Percentiles rank a stretch among this genome's conserved stretches.
Conservation (phyloP, 2,113 vertebrate species). For the Seriola dumerili region DNA sequence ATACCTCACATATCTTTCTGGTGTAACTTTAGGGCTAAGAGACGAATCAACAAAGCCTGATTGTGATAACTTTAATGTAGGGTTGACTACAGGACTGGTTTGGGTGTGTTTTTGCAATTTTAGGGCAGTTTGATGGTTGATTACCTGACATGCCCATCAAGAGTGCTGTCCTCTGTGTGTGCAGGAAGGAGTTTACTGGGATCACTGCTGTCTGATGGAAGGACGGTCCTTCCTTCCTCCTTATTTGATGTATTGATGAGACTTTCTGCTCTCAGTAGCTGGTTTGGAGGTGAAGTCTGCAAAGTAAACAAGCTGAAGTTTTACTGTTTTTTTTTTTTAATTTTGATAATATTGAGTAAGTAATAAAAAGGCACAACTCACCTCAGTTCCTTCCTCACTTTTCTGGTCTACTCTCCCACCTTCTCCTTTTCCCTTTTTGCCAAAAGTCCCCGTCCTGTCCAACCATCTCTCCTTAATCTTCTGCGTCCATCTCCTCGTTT, state of each 20-base stretch:
- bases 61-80: background rate
- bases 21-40: background rate
- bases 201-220: conserved; percentile 24
- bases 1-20: conserved; percentile 55
- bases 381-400: conserved; percentile 41
- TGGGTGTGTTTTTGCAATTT: background rate
- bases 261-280: conserved; percentile 19
- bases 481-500: conserved; percentile 79
- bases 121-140: background rate
- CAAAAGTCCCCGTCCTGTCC: conserved; percentile 59
- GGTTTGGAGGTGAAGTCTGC: conserved; percentile 48
- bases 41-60: background rate
- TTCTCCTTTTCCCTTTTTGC: conserved; percentile 60
- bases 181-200: conserved; percentile 7
- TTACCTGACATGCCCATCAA: conserved; percentile 66
- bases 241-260: conserved; percentile 20
- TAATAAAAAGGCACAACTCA: conserved; percentile 54
- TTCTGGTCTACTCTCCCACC: conserved; percentile 17
- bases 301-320: conserved; percentile 19
- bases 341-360: background rate
- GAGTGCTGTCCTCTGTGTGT: conserved; percentile 21
- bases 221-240: conserved; percentile 1
- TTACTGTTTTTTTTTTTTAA: background rate
- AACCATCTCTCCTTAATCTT: conserved; percentile 81
- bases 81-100: background rate